Evolutionary conservation across 2,797 vertebrate species (phyloP).

Genomic region (Xyrichtys novacula): DNA sequence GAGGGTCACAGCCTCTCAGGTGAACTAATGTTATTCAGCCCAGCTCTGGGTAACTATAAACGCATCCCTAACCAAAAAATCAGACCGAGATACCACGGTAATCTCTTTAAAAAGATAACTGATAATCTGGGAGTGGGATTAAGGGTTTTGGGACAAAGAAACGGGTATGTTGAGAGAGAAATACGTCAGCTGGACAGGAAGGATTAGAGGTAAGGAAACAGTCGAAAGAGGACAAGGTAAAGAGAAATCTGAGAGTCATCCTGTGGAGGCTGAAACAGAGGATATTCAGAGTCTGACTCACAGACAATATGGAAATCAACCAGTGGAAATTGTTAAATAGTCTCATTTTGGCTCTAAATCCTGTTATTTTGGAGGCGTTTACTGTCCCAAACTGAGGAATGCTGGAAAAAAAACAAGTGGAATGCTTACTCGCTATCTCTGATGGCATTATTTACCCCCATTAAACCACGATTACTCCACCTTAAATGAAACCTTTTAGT

Average conservation of each 20-base stretch:
- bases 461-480: constrained; percentile 66
- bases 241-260: constrained; percentile 41
- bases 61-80: constrained; percentile 31
- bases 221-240: constrained; percentile 13
- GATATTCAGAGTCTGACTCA: constrained; percentile 15
- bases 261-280: constrained; percentile 19
- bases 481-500: constrained; percentile 79
- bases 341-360: constrained; percentile 4
- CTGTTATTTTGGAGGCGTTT: constrained; percentile 10
- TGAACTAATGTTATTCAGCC: constrained; percentile 50
- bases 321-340: no score
- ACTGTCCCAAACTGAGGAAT: constrained; percentile 37
- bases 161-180: constrained; percentile 9
- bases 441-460: constrained; percentile 66
- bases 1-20: constrained; percentile 67
- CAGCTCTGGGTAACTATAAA: constrained; percentile 65
- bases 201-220: constrained; percentile 38
- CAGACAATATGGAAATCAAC: constrained; percentile 20
- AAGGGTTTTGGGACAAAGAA: not conserved
- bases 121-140: constrained; percentile 1
- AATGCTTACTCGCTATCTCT: constrained; percentile 71
- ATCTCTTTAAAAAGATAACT: not conserved
- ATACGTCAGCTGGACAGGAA: constrained; percentile 18
- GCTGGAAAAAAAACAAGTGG: constrained; percentile 57
- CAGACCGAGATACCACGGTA: constrained; percentile 16